phyloP scores from a whole-genome alignment of 2,888 invertebrate genomes.

The Lingula anatina region DNA sequence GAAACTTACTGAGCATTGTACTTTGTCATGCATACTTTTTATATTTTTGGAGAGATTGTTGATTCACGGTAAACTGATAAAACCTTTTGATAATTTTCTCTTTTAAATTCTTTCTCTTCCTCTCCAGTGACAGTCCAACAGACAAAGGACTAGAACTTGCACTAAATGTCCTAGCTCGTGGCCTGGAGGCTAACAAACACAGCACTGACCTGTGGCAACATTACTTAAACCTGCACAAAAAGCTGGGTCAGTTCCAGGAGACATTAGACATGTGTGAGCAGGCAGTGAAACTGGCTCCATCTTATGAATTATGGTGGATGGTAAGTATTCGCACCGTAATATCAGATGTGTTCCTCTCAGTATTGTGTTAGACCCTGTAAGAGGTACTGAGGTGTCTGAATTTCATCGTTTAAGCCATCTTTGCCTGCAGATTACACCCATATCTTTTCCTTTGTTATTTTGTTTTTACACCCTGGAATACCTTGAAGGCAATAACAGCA shows the following conservation, averaged over 20 bases:
- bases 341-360: too few species aligned
- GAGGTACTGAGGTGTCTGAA: too few species aligned
- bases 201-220: constrained; percentile 41
- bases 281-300: constrained; percentile 42
- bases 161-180: constrained; percentile 46
- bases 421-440: too few species aligned
- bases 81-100: not conserved
- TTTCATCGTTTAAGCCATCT: too few species aligned
- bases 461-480: too few species aligned
- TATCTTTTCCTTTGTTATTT: too few species aligned
- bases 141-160: constrained; percentile 36
- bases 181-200: constrained; percentile 41
- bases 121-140: constrained; percentile 11
- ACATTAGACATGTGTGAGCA: constrained; percentile 44
- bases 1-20: too few species aligned
- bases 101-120: not conserved
- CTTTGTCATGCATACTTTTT: too few species aligned
- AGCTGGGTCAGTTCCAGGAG: constrained; percentile 20
- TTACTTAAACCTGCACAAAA: constrained; percentile 39
- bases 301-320: constrained; percentile 47
- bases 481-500: too few species aligned
- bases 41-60: too few species aligned
- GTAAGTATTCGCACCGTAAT: too few species aligned
- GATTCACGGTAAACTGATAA: not conserved
- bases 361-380: too few species aligned